Conservation (phyloP, 2,797 vertebrate species). For the Oreortyx pictus region DNA sequence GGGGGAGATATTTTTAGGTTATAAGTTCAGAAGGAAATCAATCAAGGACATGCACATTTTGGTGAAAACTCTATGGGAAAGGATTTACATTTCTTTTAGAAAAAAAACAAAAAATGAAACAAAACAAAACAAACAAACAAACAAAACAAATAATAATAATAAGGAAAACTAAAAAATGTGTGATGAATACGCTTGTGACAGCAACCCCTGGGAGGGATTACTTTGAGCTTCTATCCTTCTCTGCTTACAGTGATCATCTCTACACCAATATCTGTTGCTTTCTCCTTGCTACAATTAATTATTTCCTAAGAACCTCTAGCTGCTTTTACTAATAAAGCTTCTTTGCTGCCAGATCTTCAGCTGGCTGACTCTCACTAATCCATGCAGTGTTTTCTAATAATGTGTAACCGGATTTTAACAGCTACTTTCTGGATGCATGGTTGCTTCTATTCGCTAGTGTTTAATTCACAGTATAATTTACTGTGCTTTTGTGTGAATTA, state of each 20-base stretch:
- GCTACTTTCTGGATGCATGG: slow-evolving; percentile 16
- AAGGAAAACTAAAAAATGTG: neutral
- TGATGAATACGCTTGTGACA: neutral
- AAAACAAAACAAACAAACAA: too few species aligned
- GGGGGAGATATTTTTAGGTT: rapidly evolving
- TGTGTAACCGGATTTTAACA: slow-evolving; percentile 31
- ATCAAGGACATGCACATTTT: neutral
- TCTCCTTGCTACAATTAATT: neutral
- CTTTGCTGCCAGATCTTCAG: slow-evolving; percentile 7
- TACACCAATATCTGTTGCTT: neutral
- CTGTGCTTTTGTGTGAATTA: neutral
- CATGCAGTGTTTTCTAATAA: slow-evolving; percentile 12
- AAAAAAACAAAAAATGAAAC: neutral
- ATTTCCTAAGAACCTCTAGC: neutral
- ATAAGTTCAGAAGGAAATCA: neutral
- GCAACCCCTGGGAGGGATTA: neutral
- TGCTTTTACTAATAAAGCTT: neutral
- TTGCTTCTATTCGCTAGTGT: slow-evolving; percentile 35
- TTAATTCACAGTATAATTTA: slow-evolving; percentile 19
- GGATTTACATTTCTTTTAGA: neutral
- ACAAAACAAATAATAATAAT: neutral
- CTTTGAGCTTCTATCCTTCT: neutral
- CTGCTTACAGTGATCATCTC: neutral
- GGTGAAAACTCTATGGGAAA: neutral
- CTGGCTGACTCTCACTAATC: slow-evolving; percentile 6